phyloP scores from a whole-genome alignment of 1,140 invertebrate genomes.

The Drosophila bocki region DNA sequence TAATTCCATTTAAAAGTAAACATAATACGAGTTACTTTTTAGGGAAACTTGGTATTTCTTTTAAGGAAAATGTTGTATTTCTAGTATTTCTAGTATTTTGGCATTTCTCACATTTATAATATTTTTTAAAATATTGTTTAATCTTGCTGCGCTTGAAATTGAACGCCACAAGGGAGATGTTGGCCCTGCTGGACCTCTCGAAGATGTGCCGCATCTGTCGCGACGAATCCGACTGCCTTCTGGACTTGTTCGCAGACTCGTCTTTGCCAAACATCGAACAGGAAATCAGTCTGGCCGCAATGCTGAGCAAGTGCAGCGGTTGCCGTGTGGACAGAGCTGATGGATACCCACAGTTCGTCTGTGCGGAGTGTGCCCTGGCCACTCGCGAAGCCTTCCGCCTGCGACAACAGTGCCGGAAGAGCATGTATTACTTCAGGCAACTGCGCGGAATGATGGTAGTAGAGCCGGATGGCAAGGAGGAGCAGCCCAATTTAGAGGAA shows the following conservation, averaged over 20 bases:
- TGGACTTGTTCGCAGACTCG: constrained; percentile 7
- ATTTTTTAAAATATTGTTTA: background rate
- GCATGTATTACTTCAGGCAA: constrained; percentile 10
- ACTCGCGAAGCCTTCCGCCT: constrained; percentile 4
- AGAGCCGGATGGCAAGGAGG: background rate
- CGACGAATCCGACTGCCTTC: constrained; percentile 12
- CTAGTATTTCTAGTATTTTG: constrained; percentile 9
- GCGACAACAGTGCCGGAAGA: constrained; percentile 2
- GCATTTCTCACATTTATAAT: background rate
- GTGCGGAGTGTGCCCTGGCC: constrained; percentile 7
- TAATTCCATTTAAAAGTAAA: background rate
- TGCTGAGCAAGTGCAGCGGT: constrained; percentile 24
- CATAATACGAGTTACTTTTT: too few relatives aligned
- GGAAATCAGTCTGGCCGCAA: constrained; percentile 12
- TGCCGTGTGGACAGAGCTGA: background rate
- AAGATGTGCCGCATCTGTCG: constrained; percentile 29
- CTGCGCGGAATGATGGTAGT: background rate
- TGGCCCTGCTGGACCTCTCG: constrained; percentile 9
- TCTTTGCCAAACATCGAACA: background rate
- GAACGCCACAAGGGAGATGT: background rate
- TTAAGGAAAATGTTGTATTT: too few relatives aligned
- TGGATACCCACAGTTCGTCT: constrained; percentile 22
- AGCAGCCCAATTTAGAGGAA: background rate
- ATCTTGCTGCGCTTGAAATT: too few relatives aligned
- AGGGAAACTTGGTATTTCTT: background rate